Conservation (phyloP, 2,797 vertebrate species). For the Avahi laniger region DNA sequence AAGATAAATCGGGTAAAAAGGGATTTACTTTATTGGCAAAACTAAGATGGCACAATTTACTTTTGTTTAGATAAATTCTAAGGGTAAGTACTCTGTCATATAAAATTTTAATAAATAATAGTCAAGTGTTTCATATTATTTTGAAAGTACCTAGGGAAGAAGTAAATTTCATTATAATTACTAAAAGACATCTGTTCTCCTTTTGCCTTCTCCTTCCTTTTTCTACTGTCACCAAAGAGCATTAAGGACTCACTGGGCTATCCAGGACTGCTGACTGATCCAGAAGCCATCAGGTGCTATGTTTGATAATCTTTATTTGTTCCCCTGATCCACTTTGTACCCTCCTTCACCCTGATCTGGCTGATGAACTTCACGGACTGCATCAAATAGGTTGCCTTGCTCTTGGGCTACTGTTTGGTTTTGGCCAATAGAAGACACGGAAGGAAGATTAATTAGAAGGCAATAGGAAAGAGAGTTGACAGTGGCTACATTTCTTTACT, state of each 20-base stretch:
- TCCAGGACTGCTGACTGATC: neutral
- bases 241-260: neutral
- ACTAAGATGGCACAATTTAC: neutral
- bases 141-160: neutral
- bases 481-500: neutral
- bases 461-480: neutral
- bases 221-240: neutral
- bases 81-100: neutral
- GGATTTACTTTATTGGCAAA: conserved; percentile 8
- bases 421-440: neutral
- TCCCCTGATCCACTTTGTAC: neutral
- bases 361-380: neutral
- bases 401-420: neutral
- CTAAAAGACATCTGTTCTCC: neutral
- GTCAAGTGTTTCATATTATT: neutral
- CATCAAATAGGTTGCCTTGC: neutral
- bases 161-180: neutral
- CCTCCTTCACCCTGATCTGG: neutral
- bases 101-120: conserved; percentile 13
- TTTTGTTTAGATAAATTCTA: conserved; percentile 23
- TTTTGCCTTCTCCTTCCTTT: neutral
- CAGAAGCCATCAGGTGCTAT: neutral
- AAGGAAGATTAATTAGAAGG: neutral
- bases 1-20: neutral
- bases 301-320: neutral